These are phyloP conservation scores for Perdita meconis DNA, from an alignment of 2,888 invertebrate genomes.

Conservation along the genomic window DNA sequence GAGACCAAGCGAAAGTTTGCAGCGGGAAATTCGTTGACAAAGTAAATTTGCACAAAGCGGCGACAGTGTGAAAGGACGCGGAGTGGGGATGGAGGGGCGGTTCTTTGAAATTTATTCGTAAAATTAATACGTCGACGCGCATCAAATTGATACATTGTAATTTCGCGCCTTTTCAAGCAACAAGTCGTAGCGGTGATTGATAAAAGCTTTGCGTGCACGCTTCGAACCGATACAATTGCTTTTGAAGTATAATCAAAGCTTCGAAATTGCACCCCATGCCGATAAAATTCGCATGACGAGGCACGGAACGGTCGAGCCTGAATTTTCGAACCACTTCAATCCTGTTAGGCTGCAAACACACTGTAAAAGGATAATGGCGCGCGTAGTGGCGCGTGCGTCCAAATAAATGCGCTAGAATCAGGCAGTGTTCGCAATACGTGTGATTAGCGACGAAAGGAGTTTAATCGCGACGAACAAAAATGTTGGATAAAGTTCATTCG, in stretches of 20 bases:
- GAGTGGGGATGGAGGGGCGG: not conserved
- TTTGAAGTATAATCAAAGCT: constrained; percentile 66
- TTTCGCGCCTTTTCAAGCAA: constrained; percentile 59
- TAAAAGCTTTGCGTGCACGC: constrained; percentile 56
- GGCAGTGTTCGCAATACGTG: constrained; percentile 44
- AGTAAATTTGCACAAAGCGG: constrained; percentile 40
- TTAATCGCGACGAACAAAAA: constrained; percentile 30
- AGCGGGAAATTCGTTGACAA: constrained; percentile 27
- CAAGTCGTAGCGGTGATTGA: constrained; percentile 55
- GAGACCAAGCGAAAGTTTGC: not conserved
- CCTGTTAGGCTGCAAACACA: constrained; percentile 59
- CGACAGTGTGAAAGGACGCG: not conserved
- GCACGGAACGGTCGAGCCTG: constrained; percentile 46
- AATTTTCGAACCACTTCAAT: constrained; percentile 68
- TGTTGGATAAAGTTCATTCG: constrained; percentile 6
- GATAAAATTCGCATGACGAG: constrained; percentile 65
- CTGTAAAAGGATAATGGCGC: constrained; percentile 58
- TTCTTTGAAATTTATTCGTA: constrained; percentile 57
- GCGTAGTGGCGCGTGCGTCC: constrained; percentile 53
- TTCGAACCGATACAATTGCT: constrained; percentile 59
- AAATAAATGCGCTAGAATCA: constrained; percentile 41
- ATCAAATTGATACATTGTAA: constrained; percentile 58
- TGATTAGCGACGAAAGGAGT: constrained; percentile 38
- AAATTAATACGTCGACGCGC: constrained; percentile 55
- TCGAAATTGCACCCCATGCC: constrained; percentile 51